Evolutionary conservation across 1,140 invertebrate species (phyloP).

Genomic region (Ptiloglossa arizonensis): DNA sequence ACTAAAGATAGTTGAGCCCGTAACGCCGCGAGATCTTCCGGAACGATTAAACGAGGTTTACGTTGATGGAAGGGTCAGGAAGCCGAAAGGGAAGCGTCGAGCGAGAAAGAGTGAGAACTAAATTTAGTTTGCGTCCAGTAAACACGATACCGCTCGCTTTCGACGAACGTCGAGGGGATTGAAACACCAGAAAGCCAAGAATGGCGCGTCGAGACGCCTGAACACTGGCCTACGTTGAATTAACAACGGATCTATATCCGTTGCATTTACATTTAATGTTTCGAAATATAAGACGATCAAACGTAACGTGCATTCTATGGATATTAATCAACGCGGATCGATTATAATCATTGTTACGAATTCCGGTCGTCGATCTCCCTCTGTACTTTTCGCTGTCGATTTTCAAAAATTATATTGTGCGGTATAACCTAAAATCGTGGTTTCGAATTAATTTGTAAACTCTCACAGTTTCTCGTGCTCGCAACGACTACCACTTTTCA

Average conservation of each 20-base stretch:
- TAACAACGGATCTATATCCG: not conserved
- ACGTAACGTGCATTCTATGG: too few species aligned
- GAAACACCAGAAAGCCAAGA: constrained; percentile 40
- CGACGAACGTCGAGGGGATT: constrained; percentile 18
- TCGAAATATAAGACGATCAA: too few species aligned
- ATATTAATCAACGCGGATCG: too few species aligned
- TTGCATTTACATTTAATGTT: not conserved
- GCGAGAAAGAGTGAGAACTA: constrained; percentile 57
- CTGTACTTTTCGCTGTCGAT: too few species aligned
- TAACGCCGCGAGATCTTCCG: constrained; percentile 35
- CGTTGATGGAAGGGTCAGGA: constrained; percentile 28
- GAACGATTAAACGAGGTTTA: constrained; percentile 55
- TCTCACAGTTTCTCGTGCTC: too few species aligned
- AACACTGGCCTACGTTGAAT: not conserved
- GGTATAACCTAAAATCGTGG: too few species aligned
- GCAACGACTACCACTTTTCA: too few species aligned
- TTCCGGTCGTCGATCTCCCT: too few species aligned
- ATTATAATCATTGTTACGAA: too few species aligned
- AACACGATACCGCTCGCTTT: constrained; percentile 32
- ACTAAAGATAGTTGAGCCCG: constrained; percentile 13
- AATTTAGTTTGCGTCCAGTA: constrained; percentile 69
- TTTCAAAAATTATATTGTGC: too few species aligned
- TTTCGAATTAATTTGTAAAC: too few species aligned
- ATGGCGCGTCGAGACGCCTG: constrained; percentile 15
- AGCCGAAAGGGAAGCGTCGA: constrained; percentile 32